Conservation (phyloP, 1,140 invertebrate species). For the Acyrthosiphon pisum region DNA sequence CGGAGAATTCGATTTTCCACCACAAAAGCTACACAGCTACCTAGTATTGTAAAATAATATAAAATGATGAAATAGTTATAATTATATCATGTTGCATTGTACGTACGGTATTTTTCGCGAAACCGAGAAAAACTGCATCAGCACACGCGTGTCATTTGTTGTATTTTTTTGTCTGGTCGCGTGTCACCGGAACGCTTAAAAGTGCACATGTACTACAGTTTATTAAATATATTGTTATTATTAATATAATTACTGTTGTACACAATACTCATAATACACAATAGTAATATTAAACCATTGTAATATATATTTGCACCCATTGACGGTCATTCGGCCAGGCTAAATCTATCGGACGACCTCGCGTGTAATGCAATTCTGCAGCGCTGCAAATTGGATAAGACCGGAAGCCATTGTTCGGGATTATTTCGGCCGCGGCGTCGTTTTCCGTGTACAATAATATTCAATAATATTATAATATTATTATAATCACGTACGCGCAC, state of each 20-base stretch:
- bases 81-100: too few species aligned
- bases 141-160: neutral
- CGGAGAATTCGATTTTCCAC: neutral
- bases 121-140: neutral
- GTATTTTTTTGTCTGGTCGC: neutral
- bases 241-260: neutral
- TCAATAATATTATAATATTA: neutral
- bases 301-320: neutral
- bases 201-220: neutral
- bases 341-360: neutral
- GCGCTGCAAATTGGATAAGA: conserved; percentile 20
- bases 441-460: neutral
- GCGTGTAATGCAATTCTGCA: neutral
- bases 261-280: neutral
- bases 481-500: neutral
- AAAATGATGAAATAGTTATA: too few species aligned
- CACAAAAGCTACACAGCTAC: neutral
- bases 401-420: conserved; percentile 16
- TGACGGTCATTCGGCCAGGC: neutral
- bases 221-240: neutral
- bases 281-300: neutral
- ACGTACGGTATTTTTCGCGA: neutral
- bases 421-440: neutral
- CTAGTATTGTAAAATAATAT: neutral
- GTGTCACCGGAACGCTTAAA: neutral